phyloP scores from a whole-genome alignment of 2,888 invertebrate genomes.

The Aphidoletes aphidimyza region DNA sequence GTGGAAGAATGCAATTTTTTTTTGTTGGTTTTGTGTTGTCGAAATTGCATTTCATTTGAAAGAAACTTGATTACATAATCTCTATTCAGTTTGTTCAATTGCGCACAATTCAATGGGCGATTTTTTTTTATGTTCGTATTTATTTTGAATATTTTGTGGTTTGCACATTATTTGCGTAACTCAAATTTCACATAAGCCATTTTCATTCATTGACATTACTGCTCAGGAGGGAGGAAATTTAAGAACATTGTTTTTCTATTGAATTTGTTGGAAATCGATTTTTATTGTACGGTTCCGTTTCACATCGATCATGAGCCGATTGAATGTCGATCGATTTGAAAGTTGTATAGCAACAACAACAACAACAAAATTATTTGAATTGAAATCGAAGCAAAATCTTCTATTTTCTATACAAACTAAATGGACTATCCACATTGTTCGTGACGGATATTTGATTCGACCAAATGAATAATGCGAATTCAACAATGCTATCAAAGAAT shows the following conservation, averaged over 20 bases:
- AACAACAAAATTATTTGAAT: neutral
- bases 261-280: neutral
- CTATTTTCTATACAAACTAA: neutral
- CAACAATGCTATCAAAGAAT: neutral
- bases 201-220: neutral
- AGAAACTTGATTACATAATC: conserved; percentile 46
- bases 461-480: conserved; percentile 23
- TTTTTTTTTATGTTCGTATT: too few relatives aligned
- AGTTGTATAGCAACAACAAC: too few relatives aligned
- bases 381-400: neutral
- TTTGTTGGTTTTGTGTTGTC: neutral
- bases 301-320: conserved; percentile 45
- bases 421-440: neutral
- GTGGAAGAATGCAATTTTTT: neutral
- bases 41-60: too few relatives aligned
- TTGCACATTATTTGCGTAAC: conserved; percentile 32
- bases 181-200: neutral
- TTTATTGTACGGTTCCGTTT: conserved; percentile 4
- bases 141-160: neutral
- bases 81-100: neutral
- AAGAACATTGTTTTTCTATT: neutral
- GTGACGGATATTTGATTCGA: conserved; percentile 6
- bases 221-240: neutral
- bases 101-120: conserved; percentile 12
- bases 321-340: conserved; percentile 12